Percentiles rank a stretch among this genome's conserved stretches.
Evolutionary conservation across 2,888 invertebrate species (phyloP).

Genomic region (Trachelus troglodyta): DNA sequence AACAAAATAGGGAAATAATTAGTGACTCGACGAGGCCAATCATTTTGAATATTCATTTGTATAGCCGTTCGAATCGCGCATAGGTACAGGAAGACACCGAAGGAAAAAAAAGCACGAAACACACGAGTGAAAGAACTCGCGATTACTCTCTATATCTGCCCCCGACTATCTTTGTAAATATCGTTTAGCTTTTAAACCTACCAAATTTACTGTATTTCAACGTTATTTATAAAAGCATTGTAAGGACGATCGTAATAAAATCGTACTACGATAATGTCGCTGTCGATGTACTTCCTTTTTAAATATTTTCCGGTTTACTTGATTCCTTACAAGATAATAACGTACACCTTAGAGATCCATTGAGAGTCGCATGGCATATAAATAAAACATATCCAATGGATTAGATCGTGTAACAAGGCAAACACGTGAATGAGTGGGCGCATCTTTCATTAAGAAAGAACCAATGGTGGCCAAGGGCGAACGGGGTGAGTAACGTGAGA

Average conservation of each 20-base stretch:
- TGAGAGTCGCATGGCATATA: not conserved
- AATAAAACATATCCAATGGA: not conserved
- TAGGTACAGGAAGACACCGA: not conserved
- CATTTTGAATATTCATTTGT: not conserved
- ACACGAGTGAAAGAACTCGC: not conserved
- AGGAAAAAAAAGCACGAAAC: not conserved
- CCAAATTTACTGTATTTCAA: conserved; percentile 44
- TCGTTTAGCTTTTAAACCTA: conserved; percentile 37
- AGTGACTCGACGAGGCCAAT: not conserved
- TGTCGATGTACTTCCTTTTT: not conserved
- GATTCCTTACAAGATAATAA: not conserved
- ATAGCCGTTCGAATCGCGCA: not conserved
- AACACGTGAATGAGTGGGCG: not conserved
- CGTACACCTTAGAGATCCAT: not conserved
- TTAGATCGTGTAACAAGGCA: not conserved
- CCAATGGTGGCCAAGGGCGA: not conserved
- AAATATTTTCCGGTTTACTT: not conserved
- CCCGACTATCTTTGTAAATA: conserved; percentile 35
- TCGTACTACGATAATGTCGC: conserved; percentile 1
- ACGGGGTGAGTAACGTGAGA: not conserved
- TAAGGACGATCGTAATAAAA: conserved; percentile 6
- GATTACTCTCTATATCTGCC: conserved; percentile 10
- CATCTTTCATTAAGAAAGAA: not conserved
- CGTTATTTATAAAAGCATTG: conserved; percentile 37
- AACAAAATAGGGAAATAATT: not conserved